Base-by-base conservation (phyloP, 23 tunicate genomes). In the Clavelina lepadiformis region DNA sequence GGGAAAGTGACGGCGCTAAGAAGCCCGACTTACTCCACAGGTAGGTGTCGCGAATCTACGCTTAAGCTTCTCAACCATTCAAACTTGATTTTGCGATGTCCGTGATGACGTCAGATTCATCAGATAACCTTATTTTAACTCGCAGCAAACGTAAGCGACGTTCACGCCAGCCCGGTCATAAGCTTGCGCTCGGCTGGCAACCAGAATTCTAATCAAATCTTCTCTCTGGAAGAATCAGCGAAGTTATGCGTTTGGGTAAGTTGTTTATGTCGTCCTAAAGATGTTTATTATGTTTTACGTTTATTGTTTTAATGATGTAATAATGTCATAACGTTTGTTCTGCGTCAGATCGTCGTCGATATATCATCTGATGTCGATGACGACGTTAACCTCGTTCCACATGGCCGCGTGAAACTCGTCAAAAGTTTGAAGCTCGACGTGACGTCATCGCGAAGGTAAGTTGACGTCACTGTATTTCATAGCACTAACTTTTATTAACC, bases 1-100 rank as follows among this genome's bases (percentile, higher is more conserved):
- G 78, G 65, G 6, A 78, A 58, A 28, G 65, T 56, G 47, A 74
- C 78, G 29, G 78, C 81, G 28, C 44, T 81, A 11, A 44, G 97
- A 52, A 61, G 35, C 63, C 80, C 97, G 1, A 81, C 97, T 3
- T 89, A 89, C 70, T 74, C 81, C 18, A 81, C 97, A 38, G 89
- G 97, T 69, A 25, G 26, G 65, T n/a, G n/a, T n/a, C n/a, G n/a
- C n/a, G n/a, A n/a, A n/a, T n/a, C n/a, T n/a, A n/a, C n/a, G n/a
- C n/a, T n/a, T n/a, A n/a, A n/a, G n/a, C n/a, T n/a, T n/a, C n/a
- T n/a, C n/a, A n/a, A n/a, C n/a, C n/a, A n/a, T n/a, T n/a, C n/a
- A n/a, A n/a, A n/a, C n/a, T n/a, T n/a, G n/a, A n/a, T n/a, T n/a
- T n/a, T n/a, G n/a, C n/a, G n/a, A n/a, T n/a, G n/a, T n/a, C n/a